Evolutionary conservation across 2,888 invertebrate species (phyloP).

Genomic region (Calameuta pallipes): DNA sequence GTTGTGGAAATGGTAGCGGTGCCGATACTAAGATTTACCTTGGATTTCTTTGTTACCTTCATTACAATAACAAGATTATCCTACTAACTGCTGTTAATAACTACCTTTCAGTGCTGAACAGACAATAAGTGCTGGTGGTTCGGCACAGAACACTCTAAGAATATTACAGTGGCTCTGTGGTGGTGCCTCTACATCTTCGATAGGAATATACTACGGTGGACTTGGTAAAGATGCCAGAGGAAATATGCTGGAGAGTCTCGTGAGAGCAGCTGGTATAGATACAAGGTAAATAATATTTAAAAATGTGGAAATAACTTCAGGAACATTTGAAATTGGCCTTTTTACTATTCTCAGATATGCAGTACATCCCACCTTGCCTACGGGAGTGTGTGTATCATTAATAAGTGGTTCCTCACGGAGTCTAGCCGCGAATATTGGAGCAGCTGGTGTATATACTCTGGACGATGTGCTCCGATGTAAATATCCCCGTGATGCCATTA

Average conservation of each 20-base stretch:
- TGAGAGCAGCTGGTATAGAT: conserved; percentile 54
- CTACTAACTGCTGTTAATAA: background rate
- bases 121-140: conserved; percentile 51
- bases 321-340: background rate
- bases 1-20: background rate
- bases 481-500: conserved; percentile 46
- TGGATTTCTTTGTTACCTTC: background rate
- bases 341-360: conserved; percentile 50
- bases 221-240: conserved; percentile 60
- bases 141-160: conserved; percentile 57
- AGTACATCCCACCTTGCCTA: conserved; percentile 51
- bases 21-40: background rate
- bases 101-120: conserved; percentile 39
- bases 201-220: conserved; percentile 53
- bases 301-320: background rate
- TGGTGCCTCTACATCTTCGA: conserved; percentile 31
- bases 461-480: conserved; percentile 44
- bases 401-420: conserved; percentile 55
- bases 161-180: conserved; percentile 57
- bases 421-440: conserved; percentile 62
- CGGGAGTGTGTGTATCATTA: conserved; percentile 60
- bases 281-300: conserved; percentile 43
- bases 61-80: background rate
- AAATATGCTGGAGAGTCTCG: conserved; percentile 50
- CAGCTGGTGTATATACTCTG: conserved; percentile 57